phyloP scores from a whole-genome alignment of 2,888 invertebrate genomes.

The Volucella zonaria region DNA sequence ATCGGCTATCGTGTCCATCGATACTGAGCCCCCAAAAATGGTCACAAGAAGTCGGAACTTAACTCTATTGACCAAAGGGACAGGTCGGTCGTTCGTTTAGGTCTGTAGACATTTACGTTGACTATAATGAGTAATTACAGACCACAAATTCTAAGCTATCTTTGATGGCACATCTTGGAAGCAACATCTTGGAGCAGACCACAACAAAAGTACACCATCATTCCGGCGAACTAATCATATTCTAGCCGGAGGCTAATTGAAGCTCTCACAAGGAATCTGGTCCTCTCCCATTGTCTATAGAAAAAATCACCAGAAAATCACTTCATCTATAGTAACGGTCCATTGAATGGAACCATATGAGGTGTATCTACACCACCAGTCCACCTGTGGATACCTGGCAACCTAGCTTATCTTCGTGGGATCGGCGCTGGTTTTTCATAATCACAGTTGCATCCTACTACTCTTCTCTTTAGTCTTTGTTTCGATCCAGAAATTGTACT shows the following conservation, averaged over 20 bases:
- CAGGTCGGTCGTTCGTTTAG: slow-evolving; percentile 26
- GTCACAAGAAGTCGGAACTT: slow-evolving; percentile 46
- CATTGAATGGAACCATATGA: slow-evolving; percentile 57
- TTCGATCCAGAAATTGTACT: slow-evolving; percentile 36
- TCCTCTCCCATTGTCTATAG: slow-evolving; percentile 59
- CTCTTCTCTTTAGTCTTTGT: slow-evolving; percentile 48
- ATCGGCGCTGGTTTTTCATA: slow-evolving; percentile 66
- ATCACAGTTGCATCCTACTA: slow-evolving; percentile 61
- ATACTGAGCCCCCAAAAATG: slow-evolving; percentile 53
- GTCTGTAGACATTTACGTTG: slow-evolving; percentile 36
- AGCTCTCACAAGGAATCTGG: slow-evolving; percentile 48
- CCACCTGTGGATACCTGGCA: slow-evolving; percentile 52
- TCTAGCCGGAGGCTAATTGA: slow-evolving; percentile 63
- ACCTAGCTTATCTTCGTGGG: slow-evolving; percentile 62
- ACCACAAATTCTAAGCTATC: slow-evolving; percentile 48
- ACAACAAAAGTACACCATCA: slow-evolving; percentile 39
- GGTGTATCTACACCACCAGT: slow-evolving; percentile 21
- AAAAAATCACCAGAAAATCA: slow-evolving; percentile 69
- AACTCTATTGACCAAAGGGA: slow-evolving; percentile 9
- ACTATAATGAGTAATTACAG: slow-evolving; percentile 68
- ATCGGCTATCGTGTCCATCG: slow-evolving; percentile 60
- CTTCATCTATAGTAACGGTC: slow-evolving; percentile 70
- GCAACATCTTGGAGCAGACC: slow-evolving; percentile 26
- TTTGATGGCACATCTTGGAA: slow-evolving; percentile 43
- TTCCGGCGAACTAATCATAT: slow-evolving; percentile 52